Percentiles rank a stretch among this genome's conserved stretches.
These are phyloP conservation scores for Cylas formicarius DNA, from an alignment of 1,140 invertebrate species.

Conservation along the genomic window DNA sequence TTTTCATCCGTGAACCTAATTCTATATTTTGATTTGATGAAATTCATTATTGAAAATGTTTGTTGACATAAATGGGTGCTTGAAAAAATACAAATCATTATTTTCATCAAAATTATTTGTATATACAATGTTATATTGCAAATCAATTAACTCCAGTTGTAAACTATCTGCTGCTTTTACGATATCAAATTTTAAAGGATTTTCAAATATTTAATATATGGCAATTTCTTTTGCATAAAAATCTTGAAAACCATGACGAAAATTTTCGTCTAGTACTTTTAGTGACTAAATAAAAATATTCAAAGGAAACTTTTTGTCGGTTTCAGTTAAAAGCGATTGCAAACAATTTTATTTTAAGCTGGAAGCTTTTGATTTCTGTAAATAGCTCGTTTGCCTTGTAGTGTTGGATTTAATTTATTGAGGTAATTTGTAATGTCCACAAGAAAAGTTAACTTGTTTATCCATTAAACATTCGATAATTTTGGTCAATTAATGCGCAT, in stretches of 20 bases:
- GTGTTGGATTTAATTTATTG: constrained; percentile 7
- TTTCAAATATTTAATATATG: too few species aligned
- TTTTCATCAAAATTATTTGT: constrained; percentile 8
- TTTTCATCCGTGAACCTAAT: constrained; percentile 9
- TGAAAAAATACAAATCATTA: constrained; percentile 14
- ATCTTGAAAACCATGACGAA: too few species aligned
- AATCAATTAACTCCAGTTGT: constrained; percentile 5
- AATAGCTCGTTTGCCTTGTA: constrained; percentile 5
- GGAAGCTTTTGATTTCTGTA: too few species aligned
- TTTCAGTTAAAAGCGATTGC: too few species aligned
- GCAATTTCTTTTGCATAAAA: too few species aligned
- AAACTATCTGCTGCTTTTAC: too few species aligned
- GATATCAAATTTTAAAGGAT: too few species aligned
- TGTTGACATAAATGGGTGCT: constrained; percentile 19
- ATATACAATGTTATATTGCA: constrained; percentile 2
- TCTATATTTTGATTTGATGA: constrained; percentile 5
- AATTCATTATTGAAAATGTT: constrained; percentile 13
- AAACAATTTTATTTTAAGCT: too few species aligned
- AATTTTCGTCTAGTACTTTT: too few species aligned
- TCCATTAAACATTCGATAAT: too few species aligned
- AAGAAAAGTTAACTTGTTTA: constrained; percentile 9
- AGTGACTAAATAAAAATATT: too few species aligned
- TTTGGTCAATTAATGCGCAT: constrained; percentile 6
- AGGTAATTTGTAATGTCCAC: constrained; percentile 8
- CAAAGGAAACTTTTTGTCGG: too few species aligned